Percentiles rank a stretch among this genome's conserved stretches.
phyloP scores from a whole-genome alignment of 1,140 invertebrate genomes.

The Acyrthosiphon pisum region DNA sequence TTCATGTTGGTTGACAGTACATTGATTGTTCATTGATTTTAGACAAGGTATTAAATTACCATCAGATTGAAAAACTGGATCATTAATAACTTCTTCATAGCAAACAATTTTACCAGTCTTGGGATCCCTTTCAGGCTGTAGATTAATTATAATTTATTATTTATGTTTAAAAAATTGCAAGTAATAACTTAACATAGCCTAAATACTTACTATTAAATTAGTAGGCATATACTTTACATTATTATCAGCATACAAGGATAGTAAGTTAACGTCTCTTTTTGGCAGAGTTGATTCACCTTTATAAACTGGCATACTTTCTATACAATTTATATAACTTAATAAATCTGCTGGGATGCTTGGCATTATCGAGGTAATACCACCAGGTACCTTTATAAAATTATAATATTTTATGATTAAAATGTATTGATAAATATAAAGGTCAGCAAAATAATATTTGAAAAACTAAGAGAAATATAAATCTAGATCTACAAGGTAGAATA shows the following conservation, averaged over 20 bases:
- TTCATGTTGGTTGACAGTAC: slow-evolving; percentile 69
- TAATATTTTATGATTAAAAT: neutral
- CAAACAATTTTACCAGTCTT: slow-evolving; percentile 74
- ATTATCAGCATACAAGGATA: slow-evolving; percentile 34
- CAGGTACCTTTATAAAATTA: slow-evolving; percentile 42
- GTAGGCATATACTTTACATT: slow-evolving; percentile 10
- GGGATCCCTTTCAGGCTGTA: slow-evolving; percentile 72
- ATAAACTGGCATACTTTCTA: slow-evolving; percentile 42
- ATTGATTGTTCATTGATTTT: slow-evolving; percentile 62
- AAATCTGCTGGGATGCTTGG: slow-evolving; percentile 44
- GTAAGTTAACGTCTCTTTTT: slow-evolving; percentile 46
- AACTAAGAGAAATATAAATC: neutral
- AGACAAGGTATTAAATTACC: slow-evolving; percentile 80
- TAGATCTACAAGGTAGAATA: neutral
- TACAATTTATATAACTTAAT: slow-evolving; percentile 47
- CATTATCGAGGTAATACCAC: slow-evolving; percentile 45
- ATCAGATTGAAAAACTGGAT: slow-evolving; percentile 70
- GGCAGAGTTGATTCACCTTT: slow-evolving; percentile 37
- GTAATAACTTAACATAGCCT: neutral
- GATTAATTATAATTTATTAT: slow-evolving; percentile 5
- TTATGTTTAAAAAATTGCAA: neutral
- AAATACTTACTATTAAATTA: slow-evolving; percentile 37
- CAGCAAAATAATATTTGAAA: too few species aligned
- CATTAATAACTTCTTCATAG: slow-evolving; percentile 72
- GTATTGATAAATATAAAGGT: neutral